These are phyloP conservation scores for Agriopis aurantiaria DNA, from an alignment of 2,888 invertebrate species.

Conservation along the genomic window DNA sequence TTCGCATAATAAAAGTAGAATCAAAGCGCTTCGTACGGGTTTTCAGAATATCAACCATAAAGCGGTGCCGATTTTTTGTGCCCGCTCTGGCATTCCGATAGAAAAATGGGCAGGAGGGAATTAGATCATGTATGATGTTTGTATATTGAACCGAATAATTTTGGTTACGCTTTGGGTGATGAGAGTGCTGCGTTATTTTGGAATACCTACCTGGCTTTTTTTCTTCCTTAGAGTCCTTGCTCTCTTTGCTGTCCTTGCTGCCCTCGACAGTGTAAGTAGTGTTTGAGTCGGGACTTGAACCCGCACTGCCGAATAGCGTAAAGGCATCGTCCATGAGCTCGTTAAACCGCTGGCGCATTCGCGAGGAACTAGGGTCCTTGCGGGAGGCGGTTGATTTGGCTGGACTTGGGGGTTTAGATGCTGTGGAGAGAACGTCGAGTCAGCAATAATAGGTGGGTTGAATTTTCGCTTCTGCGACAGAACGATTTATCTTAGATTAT, in stretches of 20 bases:
- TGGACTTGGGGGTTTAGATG: constrained; percentile 72
- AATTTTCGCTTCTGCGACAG: no score
- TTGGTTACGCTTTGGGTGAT: no score
- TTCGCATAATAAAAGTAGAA: no score
- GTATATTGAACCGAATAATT: no score
- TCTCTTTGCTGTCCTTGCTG: constrained; percentile 43
- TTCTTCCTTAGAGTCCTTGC: constrained; percentile 47
- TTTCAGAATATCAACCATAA: no score
- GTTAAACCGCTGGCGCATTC: constrained; percentile 91
- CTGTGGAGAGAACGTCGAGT: constrained; percentile 48
- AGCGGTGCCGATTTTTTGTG: no score
- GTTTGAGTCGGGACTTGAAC: constrained; percentile 80
- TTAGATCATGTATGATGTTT: no score
- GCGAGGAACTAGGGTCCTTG: constrained; percentile 80
- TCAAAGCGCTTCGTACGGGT: no score
- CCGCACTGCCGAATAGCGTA: constrained; percentile 90
- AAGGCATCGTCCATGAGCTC: constrained; percentile 93
- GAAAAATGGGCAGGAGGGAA: no score
- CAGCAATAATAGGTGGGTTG: not conserved
- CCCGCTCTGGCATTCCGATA: no score
- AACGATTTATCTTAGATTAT: not conserved
- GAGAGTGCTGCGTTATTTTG: not conserved
- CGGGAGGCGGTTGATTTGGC: constrained; percentile 56
- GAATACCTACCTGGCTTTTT: constrained; percentile 49
- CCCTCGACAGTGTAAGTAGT: constrained; percentile 67